These are phyloP conservation scores for Linhomoeus sp. DNA, from an alignment of 2,888 invertebrate species.

Conservation along the genomic window DNA sequence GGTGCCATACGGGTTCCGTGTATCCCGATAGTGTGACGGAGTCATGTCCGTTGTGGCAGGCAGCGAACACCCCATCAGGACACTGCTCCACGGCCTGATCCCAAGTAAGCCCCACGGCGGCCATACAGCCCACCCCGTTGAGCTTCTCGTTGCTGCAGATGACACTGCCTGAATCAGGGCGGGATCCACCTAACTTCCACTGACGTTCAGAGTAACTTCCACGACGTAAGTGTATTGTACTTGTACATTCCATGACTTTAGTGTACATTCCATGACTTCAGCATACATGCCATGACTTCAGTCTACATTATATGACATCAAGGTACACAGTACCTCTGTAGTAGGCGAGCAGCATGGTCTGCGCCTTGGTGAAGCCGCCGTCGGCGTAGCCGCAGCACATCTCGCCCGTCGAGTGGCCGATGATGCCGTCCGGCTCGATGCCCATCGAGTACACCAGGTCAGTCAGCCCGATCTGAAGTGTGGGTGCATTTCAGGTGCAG, in stretches of 20 bases:
- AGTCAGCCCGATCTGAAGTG: constrained; percentile 65
- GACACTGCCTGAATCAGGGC: not conserved
- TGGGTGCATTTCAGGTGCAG: too few relatives aligned
- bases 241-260: too few relatives aligned
- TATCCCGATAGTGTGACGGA: constrained; percentile 81
- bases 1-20: constrained; percentile 28
- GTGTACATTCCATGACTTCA: too few relatives aligned
- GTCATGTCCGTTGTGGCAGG: constrained; percentile 77
- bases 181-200: too few relatives aligned
- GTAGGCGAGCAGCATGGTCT: constrained; percentile 78
- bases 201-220: constrained; percentile 49
- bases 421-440: constrained; percentile 70
- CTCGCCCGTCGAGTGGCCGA: constrained; percentile 83
- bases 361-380: constrained; percentile 76
- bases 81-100: constrained; percentile 39
- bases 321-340: constrained; percentile 50
- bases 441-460: constrained; percentile 55
- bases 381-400: constrained; percentile 90
- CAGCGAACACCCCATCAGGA: constrained; percentile 41
- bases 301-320: too few relatives aligned
- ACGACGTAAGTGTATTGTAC: too few relatives aligned
- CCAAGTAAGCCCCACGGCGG: constrained; percentile 62
- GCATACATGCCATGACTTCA: too few relatives aligned
- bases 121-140: constrained; percentile 45
- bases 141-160: constrained; percentile 21